Evolutionary conservation across 2,888 invertebrate genomes (phyloP), one percentile per base, ranked within the genome.

Genomic region (Lampropteryx suffumata): DNA sequence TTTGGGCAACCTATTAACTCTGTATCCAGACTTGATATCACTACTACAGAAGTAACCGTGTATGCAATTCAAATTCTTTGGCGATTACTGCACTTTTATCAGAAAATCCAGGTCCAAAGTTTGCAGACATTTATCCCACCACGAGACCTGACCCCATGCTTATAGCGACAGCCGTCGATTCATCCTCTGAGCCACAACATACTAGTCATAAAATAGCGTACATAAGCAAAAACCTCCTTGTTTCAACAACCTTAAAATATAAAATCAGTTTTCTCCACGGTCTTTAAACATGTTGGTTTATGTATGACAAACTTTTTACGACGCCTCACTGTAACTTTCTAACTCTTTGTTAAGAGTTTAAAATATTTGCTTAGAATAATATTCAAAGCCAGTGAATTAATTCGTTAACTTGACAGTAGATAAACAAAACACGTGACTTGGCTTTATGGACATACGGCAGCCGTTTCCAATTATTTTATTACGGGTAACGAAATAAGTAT

Each of bases 191-290:
- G n/a, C n/a, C n/a, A n/a, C n/a, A n/a, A n/a, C n/a, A n/a, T n/a
- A n/a, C n/a, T n/a, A n/a, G n/a, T n/a, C n/a, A n/a, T n/a, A 3
- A 17, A 3, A 6, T 24, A 24, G 24, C 17, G 17, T 14, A 5
- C 6, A 11, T 11, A n/a, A n/a, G 62, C 61, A 62, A 44, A 62
- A 40, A 32, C 51, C 60, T 54, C 52, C 40, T 59, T 57, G 60
- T 61, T 65, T 3, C 44, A 50, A 45, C 57, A 52, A 13, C 14
- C 7, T 12, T 33, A 26, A 33, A 42, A 28, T 21, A 28, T 43
- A 43, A 83, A 83, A 84, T 86, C 79, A 79, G 70, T 66, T 77
- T 76, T 71, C 79, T 75, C 61, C 63, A 78, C 81, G 79, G 70
- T 65, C 39, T 65, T 70, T 82, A 84, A 84, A 84, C 73, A 72